A percentile compares a stretch with the other conserved stretches of the same genome.
These are phyloP conservation scores for Pocillopora meandrina DNA, from an alignment of 92 coral and sea anemone genomes.

Conservation along the genomic window DNA sequence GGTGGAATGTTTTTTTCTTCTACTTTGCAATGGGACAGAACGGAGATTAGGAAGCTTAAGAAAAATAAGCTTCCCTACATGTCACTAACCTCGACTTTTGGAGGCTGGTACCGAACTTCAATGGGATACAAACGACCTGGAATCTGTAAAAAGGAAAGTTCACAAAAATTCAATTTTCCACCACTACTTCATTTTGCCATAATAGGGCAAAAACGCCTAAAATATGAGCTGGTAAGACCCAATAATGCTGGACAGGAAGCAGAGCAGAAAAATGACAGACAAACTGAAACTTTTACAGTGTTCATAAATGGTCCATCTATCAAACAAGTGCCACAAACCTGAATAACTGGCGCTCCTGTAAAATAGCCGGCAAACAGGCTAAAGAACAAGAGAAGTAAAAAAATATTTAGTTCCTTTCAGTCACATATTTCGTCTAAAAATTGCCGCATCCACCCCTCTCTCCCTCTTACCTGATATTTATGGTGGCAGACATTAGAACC, in stretches of 20 bases:
- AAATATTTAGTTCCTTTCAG: neutral
- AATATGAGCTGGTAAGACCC: too few species aligned
- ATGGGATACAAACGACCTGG: conserved; percentile 98
- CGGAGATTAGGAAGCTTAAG: neutral
- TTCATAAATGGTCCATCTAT: neutral
- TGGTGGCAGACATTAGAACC: conserved; percentile 97
- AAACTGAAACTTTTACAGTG: too few species aligned
- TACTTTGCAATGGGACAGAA: too few species aligned
- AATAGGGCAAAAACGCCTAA: too few species aligned
- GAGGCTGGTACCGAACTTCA: conserved; percentile 92
- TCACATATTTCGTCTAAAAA: neutral
- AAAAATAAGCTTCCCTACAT: neutral
- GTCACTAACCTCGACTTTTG: conserved; percentile 77
- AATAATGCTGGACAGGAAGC: too few species aligned
- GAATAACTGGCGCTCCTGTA: conserved; percentile 92
- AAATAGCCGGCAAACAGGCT: conserved; percentile 93
- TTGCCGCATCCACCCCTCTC: neutral
- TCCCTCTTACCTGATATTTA: conserved; percentile 78
- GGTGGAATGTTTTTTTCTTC: too few species aligned
- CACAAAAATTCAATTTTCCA: neutral
- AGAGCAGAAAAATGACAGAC: too few species aligned
- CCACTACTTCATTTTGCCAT: too few species aligned
- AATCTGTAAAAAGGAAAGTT: conserved; percentile 53
- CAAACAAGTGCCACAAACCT: conserved; percentile 52
- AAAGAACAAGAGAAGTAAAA: neutral